Conservation (phyloP, 92 coral and sea anemone species). For the Virgularia gustaviana region DNA sequence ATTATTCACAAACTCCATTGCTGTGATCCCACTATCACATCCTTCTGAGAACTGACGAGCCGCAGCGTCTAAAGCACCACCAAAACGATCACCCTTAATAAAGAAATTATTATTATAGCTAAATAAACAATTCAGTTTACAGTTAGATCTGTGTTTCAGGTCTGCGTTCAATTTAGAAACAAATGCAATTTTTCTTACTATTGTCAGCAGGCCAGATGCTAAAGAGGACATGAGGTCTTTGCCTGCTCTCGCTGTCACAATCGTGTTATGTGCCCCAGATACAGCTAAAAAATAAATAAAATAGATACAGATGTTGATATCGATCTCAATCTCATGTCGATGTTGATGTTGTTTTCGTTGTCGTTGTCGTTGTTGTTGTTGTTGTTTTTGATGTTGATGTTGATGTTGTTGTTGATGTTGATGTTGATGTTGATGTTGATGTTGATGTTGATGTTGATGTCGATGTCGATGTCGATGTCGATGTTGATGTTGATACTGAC, state of each 20-base stretch:
- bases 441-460: too few species aligned
- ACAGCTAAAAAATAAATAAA: constrained; percentile 61
- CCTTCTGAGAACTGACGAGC: constrained; percentile 89
- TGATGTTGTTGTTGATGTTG: too few species aligned
- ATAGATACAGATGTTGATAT: neutral
- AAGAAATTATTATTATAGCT: neutral
- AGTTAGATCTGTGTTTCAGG: neutral
- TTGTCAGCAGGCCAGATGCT: constrained; percentile 94
- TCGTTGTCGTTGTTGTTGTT: neutral
- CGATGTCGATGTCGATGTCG: too few species aligned
- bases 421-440: too few species aligned
- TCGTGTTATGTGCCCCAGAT: constrained; percentile 98
- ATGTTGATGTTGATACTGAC: too few species aligned
- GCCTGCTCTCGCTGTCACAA: constrained; percentile 99
- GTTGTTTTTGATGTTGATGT: too few species aligned
- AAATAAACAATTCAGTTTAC: neutral
- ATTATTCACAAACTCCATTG: constrained; percentile 94
- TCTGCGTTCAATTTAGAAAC: too few species aligned
- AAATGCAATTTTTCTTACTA: constrained; percentile 75
- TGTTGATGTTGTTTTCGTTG: too few species aligned
- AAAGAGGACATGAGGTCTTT: constrained; percentile 92
- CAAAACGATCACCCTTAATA: constrained; percentile 90
- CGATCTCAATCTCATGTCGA: neutral
- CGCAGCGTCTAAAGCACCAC: constrained; percentile 92
- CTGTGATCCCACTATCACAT: constrained; percentile 72